Percentiles rank a stretch among this genome's conserved stretches.
Conservation (phyloP, 2,888 invertebrate species). For the Tetragnatha montana region DNA sequence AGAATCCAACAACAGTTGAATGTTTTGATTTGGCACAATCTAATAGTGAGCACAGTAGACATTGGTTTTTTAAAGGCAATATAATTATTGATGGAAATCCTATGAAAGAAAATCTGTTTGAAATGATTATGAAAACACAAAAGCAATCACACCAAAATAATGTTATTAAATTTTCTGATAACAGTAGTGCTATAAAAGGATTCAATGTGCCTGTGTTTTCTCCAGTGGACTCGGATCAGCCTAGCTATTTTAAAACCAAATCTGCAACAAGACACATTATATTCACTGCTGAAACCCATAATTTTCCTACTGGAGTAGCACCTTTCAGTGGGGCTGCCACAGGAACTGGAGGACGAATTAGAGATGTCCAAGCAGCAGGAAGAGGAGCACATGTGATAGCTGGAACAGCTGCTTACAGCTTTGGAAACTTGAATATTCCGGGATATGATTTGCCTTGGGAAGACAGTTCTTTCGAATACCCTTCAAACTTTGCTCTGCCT, state of each 20-base stretch:
- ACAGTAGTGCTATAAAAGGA: slow-evolving; percentile 95
- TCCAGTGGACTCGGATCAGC: slow-evolving; percentile 82
- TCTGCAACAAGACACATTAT: slow-evolving; percentile 88
- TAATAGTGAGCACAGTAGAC: slow-evolving; percentile 96
- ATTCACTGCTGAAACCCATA: slow-evolving; percentile 99
- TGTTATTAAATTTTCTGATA: slow-evolving; percentile 97
- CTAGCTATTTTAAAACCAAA: slow-evolving; percentile 80
- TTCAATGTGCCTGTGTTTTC: slow-evolving; percentile 83
- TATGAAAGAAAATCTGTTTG: slow-evolving; percentile 88
- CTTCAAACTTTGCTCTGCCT: slow-evolving; percentile 91
- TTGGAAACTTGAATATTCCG: slow-evolving; percentile 93
- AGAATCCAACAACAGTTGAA: slow-evolving; percentile 98
- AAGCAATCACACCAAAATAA: slow-evolving; percentile 90
- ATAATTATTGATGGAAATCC: slow-evolving; percentile 88
- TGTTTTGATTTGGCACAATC: slow-evolving; percentile 98
- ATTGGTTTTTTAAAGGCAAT: slow-evolving; percentile 97
- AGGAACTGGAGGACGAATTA: slow-evolving; percentile 93
- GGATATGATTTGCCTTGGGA: slow-evolving; percentile 93
- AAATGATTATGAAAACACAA: slow-evolving; percentile 95
- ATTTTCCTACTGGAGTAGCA: slow-evolving; percentile 96
- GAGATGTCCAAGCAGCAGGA: slow-evolving; percentile 96
- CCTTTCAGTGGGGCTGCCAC: slow-evolving; percentile 99
- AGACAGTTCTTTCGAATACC: slow-evolving; percentile 84
- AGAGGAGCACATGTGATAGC: slow-evolving; percentile 95
- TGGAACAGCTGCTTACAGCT: slow-evolving; percentile 96